Base-by-base conservation (phyloP, 30 jellyfish, hydroid and myxozoan species). In the Phacellophora camtschatica region DNA sequence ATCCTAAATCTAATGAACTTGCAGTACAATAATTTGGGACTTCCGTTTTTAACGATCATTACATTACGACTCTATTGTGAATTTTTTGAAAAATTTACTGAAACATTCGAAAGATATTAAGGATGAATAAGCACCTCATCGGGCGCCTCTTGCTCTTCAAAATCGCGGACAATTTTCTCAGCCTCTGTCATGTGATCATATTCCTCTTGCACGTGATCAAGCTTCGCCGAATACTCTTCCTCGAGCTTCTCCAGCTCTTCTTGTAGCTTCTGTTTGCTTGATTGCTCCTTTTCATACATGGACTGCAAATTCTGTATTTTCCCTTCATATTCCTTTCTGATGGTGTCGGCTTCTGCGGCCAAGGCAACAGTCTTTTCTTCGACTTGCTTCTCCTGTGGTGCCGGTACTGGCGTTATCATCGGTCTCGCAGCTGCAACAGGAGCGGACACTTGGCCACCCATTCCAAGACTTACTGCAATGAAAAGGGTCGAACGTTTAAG, bases 271-370 rank as follows among this genome's bases (percentile, higher is more conserved):
- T 93, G 90, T 72, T 93, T 93, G 61, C 94, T 93, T 22, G 86
- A 59, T 57, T 93, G 94, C 57, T 86, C 99, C 7, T 86, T 85
- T 35, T 93, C 95, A 62, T 12, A 93, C 87, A 57, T 81, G 55
- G 57, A 25, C 69, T 93, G 95, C 90, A 93, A 29, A 29, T 64
- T 70, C 18, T 54, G 31, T 55, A 93, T 76, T 67, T 93, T 93
- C 36, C 71, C 90, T 50, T 93, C 99, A 66, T 93, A 93, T 53
- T 93, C 99, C 46, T 56, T 73, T 69, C 86, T 71, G 41, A 93
- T 81, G 20, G 55, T 70, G 45, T 85, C 96, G 2, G 90, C 81
- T 65, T 93, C 99, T 42, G 73, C 90, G 4, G 83, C 84, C n/a
- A 80, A 41, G 15, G 71, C 91, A 15, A 33, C 91, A 28, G 84